Base-by-base conservation (phyloP, 1,140 invertebrate species). In the Drosophila pseudoananassae region DNA sequence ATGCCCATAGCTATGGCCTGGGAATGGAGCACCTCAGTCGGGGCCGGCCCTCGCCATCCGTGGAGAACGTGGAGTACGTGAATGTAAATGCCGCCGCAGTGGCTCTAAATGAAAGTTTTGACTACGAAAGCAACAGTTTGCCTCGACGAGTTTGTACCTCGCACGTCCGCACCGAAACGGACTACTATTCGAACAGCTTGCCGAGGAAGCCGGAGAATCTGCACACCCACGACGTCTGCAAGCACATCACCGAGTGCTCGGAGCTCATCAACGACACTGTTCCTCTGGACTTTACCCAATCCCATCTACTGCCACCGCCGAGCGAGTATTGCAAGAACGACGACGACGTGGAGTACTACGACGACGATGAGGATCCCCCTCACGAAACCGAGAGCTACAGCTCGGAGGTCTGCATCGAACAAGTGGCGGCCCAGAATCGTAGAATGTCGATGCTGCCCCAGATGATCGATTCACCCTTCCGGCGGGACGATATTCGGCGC, bases 41-140 rank as follows among this genome's bases (percentile, higher is more conserved):
- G 3, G 47, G 45, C 1, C 84, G 83, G 0, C 53, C 52, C 3
- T 49, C 52, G 51, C 10, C 66, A 27, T 55, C 45, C 0, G 77
- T 82, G 3, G 71, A 90, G 63, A 80, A 45, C 40, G 87, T 65
- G 36, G 78, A 87, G 46, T 79, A 85, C 23, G 80, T 85, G 50
- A 80, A 85, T 36, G 83, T 85, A 9, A 87, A 90, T 61, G 79
- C 78, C 4, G 85, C 80, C 0, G 85, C 88, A 0, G 20, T 88
- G 54, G 85, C 88, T 0, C 59, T 88, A 0, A 89, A 88, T 9
- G 83, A 88, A 51, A 84, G 82, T 20, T 91, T 91, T 49, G 90
- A 90, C 52, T 92, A 90, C 46, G 91, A 92, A 55, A 83, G 89
- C 50, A 91, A 92, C 45, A 92, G 91, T 27, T 64, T 92, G 56